Conservation (phyloP, 1,140 invertebrate species). For the Achroia grisella region DNA sequence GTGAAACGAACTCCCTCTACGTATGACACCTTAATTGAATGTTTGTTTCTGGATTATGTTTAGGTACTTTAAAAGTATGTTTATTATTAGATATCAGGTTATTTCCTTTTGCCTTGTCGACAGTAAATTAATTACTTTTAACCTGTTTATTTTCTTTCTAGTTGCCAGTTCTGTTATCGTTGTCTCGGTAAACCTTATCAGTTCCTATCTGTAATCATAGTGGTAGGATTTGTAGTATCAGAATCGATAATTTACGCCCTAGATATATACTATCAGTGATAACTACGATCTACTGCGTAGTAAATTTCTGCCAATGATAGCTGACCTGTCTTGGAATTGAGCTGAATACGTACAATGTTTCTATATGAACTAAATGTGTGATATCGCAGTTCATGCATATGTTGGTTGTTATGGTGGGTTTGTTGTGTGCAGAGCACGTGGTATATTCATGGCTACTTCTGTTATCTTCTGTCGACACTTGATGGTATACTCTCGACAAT, state of each 20-base stretch:
- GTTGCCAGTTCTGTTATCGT: not conserved
- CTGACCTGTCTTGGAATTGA: not conserved
- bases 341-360: not conserved
- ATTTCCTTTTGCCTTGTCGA: constrained; percentile 16
- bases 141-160: not conserved
- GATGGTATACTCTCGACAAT: constrained; percentile 17
- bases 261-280: constrained; percentile 1
- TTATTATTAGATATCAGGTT: constrained; percentile 10
- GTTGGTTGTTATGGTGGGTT: not conserved
- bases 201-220: not conserved
- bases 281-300: constrained; percentile 16
- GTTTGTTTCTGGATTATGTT: no score
- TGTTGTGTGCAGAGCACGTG: not conserved
- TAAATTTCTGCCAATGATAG: constrained; percentile 7
- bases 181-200: not conserved
- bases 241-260: not conserved
- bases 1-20: no score
- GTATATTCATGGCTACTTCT: constrained; percentile 1
- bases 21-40: no score
- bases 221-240: constrained; percentile 1
- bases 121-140: constrained; percentile 28
- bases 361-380: no score
- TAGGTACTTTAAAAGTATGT: constrained; percentile 2
- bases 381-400: not conserved
- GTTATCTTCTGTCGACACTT: constrained; percentile 17